Evolutionary conservation across 2,797 vertebrate genomes (phyloP).

Genomic region (Dermochelys coriacea): DNA sequence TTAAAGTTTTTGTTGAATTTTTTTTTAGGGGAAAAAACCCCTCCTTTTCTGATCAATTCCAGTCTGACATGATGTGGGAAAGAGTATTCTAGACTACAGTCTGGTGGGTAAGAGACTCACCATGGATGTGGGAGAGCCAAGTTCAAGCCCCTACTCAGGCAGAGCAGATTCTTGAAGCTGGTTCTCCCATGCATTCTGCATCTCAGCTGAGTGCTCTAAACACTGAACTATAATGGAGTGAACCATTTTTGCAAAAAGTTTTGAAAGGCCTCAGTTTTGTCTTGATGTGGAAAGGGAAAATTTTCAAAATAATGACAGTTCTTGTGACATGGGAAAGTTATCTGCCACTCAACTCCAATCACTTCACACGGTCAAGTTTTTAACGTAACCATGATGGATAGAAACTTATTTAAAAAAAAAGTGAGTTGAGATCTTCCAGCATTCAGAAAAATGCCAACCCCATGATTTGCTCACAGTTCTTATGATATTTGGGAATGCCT

Average conservation of each 20-base stretch:
- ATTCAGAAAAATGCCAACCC: neutral
- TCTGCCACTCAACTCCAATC: neutral
- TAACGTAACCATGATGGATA: neutral
- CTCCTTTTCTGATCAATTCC: neutral
- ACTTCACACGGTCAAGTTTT: conserved; percentile 26
- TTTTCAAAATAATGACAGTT: neutral
- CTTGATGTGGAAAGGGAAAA: neutral
- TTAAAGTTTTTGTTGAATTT: neutral
- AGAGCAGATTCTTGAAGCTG: no score
- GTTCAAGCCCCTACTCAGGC: no score
- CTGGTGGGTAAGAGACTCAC: neutral
- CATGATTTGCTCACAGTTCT: neutral
- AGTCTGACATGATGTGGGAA: neutral
- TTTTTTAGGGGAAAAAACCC: conserved; percentile 18
- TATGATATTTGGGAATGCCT: neutral
- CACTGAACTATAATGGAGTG: neutral
- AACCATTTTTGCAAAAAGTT: neutral
- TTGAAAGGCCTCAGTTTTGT: neutral
- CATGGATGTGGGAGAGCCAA: no score
- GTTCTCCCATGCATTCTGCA: no score
- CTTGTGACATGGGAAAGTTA: neutral
- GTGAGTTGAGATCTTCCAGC: neutral
- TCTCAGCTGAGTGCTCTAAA: neutral
- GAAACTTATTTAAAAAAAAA: neutral
- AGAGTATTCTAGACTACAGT: neutral